phyloP scores from a whole-genome alignment of 2,797 vertebrate genomes.

The Momotus momota region DNA sequence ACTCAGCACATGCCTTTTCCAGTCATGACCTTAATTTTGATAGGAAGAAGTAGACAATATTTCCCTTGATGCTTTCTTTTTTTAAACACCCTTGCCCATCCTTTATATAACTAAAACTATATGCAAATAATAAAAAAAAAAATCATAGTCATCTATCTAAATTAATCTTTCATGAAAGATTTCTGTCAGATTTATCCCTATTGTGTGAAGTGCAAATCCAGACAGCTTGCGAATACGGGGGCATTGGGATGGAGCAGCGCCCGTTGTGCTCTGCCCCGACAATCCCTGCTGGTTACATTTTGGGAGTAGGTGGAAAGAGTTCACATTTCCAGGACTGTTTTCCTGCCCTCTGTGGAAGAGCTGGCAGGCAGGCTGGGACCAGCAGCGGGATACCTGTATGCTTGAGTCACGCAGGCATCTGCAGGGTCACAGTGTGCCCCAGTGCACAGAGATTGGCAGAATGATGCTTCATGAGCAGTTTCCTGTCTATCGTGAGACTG shows the following conservation, averaged over 20 bases:
- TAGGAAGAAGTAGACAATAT: not conserved
- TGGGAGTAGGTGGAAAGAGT: not conserved
- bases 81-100: not conserved
- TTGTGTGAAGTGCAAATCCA: not conserved
- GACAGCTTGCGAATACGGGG: not conserved
- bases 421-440: not conserved
- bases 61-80: not conserved
- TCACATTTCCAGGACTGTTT: not conserved
- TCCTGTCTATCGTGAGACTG: not conserved
- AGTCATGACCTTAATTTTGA: not conserved
- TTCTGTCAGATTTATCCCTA: not conserved
- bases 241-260: not conserved
- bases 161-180: not conserved
- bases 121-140: not conserved
- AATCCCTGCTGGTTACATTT: not conserved
- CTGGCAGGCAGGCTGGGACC: not conserved
- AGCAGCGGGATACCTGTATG: not conserved
- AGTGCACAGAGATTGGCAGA: fast-evolving
- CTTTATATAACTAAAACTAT: not conserved
- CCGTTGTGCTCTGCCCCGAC: not conserved
- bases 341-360: constrained; percentile 13
- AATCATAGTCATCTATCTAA: not conserved
- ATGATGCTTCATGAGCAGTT: not conserved
- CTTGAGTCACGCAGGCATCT: not conserved
- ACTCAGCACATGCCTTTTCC: not conserved